Percentiles rank a stretch among this genome's conserved stretches.
Evolutionary conservation across 2,113 vertebrate species (phyloP).

Genomic region (Brachypteracias leptosomus): DNA sequence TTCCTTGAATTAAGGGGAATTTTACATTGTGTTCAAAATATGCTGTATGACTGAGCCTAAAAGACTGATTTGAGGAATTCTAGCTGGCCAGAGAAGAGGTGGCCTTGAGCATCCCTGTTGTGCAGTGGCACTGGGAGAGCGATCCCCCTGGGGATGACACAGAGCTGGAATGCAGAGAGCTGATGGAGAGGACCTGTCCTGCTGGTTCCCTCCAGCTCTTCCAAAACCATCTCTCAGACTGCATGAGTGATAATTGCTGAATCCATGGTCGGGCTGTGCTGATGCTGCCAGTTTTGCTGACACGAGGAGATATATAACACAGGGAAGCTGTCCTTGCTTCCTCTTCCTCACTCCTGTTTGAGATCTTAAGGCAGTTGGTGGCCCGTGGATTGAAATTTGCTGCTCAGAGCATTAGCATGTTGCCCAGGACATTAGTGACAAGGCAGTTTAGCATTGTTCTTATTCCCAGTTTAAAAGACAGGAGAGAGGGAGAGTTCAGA

Average conservation of each 20-base stretch:
- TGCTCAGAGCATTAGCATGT: neutral
- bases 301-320: neutral
- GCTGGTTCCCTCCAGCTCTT: neutral
- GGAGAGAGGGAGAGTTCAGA: neutral
- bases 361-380: neutral
- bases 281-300: neutral
- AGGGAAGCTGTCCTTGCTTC: neutral
- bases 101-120: neutral
- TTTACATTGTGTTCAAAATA: neutral
- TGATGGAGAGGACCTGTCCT: neutral
- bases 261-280: neutral
- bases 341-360: neutral
- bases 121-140: fast-evolving
- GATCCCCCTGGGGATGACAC: neutral
- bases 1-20: neutral
- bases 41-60: neutral
- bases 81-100: neutral
- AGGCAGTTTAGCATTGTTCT: neutral
- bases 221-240: neutral
- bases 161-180: neutral
- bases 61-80: neutral
- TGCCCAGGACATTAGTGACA: neutral
- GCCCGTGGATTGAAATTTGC: neutral
- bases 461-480: neutral
- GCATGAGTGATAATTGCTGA: neutral